Conservation (phyloP, 2,888 invertebrate genomes). For the Alcis repandata region DNA sequence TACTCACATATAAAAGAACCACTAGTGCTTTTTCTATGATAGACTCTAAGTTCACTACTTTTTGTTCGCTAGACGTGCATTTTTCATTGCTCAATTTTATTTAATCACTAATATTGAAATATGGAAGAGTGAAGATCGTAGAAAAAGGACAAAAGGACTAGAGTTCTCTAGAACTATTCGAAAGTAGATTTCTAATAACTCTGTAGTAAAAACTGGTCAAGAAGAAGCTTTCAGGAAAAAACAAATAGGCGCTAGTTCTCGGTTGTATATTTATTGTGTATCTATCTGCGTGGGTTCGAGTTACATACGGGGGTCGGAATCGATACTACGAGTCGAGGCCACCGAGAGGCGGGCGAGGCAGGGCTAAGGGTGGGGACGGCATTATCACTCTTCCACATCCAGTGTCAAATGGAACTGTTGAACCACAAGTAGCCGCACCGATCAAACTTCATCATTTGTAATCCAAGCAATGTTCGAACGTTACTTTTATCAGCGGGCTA, state of each 20-base stretch:
- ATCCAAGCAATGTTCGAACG: conserved; percentile 39
- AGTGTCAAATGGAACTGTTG: conserved; percentile 73
- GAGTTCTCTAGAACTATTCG: conserved; percentile 69
- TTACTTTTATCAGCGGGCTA: conserved; percentile 65
- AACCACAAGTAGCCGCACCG: conserved; percentile 78
- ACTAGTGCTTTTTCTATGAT: conserved; percentile 75
- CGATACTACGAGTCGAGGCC: conserved; percentile 45
- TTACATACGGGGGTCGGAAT: conserved; percentile 45
- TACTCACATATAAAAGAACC: conserved; percentile 72
- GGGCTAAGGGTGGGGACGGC: conserved; percentile 49
- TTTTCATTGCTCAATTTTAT: conserved; percentile 59
- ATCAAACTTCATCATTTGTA: conserved; percentile 55
- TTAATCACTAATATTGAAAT: conserved; percentile 72
- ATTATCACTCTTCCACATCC: conserved; percentile 86
- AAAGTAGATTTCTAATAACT: conserved; percentile 56
- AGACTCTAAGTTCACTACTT: conserved; percentile 57
- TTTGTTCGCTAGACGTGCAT: conserved; percentile 79
- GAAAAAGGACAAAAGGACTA: conserved; percentile 70
- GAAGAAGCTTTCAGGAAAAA: conserved; percentile 38
- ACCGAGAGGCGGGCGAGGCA: conserved; percentile 41
- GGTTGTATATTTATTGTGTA: conserved; percentile 62
- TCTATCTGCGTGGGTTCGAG: conserved; percentile 45
- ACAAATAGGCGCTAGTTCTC: conserved; percentile 41
- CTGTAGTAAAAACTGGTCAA: conserved; percentile 39
- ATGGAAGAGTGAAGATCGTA: conserved; percentile 85